Conservation (phyloP, 35 echinoderm and acorn worm genomes). For the Holothuria glaberrima region DNA sequence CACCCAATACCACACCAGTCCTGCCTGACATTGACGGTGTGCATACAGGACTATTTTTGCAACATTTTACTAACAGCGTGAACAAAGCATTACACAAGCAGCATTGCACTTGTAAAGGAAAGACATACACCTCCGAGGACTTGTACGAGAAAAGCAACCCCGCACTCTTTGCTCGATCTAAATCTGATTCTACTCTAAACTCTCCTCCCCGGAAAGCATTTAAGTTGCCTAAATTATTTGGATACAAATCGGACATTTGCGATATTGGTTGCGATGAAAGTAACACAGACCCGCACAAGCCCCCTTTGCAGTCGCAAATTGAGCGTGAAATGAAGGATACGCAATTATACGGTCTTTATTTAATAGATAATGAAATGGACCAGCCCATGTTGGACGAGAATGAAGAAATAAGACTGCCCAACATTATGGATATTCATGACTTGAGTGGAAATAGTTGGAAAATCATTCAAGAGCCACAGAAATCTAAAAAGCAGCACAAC, state of each 20-base stretch:
- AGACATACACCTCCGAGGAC: constrained; percentile 73
- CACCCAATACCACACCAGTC: constrained; percentile 15
- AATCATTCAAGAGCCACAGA: constrained; percentile 73
- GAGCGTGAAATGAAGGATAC: constrained; percentile 24
- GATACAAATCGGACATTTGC: neutral
- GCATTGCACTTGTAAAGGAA: constrained; percentile 73
- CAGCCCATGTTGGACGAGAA: constrained; percentile 13
- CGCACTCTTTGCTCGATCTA: constrained; percentile 58
- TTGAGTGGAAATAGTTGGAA: constrained; percentile 91
- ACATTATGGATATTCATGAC: constrained; percentile 89
- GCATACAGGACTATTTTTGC: constrained; percentile 86
- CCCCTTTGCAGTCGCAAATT: constrained; percentile 28
- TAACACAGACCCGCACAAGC: constrained; percentile 17
- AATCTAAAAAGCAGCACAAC: constrained; percentile 18
- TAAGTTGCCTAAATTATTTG: neutral
- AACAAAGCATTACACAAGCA: constrained; percentile 89
- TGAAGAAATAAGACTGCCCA: constrained; percentile 77
- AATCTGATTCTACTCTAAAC: neutral
- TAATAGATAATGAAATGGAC: constrained; percentile 9
- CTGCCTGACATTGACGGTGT: constrained; percentile 39
- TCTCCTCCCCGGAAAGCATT: neutral
- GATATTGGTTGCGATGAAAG: neutral
- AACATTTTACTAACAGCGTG: constrained; percentile 91
- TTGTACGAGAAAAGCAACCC: constrained; percentile 80
- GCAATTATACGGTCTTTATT: neutral